Base-by-base conservation (phyloP, 2,797 vertebrate genomes). In the Hipposideros larvatus region DNA sequence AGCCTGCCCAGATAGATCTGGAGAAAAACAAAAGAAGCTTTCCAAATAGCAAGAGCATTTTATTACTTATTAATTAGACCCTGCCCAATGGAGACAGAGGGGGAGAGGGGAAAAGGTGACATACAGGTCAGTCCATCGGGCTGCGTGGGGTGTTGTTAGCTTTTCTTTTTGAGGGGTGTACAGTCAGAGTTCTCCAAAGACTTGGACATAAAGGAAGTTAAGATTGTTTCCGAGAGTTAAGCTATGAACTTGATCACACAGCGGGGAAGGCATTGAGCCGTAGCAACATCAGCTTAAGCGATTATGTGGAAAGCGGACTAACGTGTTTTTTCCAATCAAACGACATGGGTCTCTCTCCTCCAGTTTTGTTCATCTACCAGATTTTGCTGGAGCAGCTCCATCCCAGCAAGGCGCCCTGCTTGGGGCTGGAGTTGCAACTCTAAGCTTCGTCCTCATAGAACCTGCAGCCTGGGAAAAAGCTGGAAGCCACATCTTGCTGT, bases 1-100 rank as follows among this genome's bases (percentile, higher is more conserved):
- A 97, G 95, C 96, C 92, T 98, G 96, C 95, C 94, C 94, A 74
- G 88, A 95, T 80, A 92, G 95, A 97, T 19, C 68, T 95, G 86
- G 97, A 53, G 46, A 14, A 61, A 71, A 92, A 88, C 73, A 88
- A 93, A 88, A 71, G 96, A 51, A 26, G 11, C 92, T 90, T 97
- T 95, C 65, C 95, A 95, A 95, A 91, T 11, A 87, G 94, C 92
- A 73, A 85, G 86, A 37, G 59, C 66, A 19, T 85, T 83, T 95
- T 89, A 70, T 92, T 48, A 26, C 91, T 97, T 95, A 91, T 97
- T 97, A 96, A 93, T 96, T 95, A 94, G 94, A 74, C 79, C 57
- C 71, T 11, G 71, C 68, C 53, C 65, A 86, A 34, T 4, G 83
- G 78, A 80, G 90, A 21, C 16, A 13, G 80, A 46, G 73, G 80